Evolutionary conservation across 2,113 vertebrate species (phyloP).

Genomic region (Lycocorax pyrrhopterus): DNA sequence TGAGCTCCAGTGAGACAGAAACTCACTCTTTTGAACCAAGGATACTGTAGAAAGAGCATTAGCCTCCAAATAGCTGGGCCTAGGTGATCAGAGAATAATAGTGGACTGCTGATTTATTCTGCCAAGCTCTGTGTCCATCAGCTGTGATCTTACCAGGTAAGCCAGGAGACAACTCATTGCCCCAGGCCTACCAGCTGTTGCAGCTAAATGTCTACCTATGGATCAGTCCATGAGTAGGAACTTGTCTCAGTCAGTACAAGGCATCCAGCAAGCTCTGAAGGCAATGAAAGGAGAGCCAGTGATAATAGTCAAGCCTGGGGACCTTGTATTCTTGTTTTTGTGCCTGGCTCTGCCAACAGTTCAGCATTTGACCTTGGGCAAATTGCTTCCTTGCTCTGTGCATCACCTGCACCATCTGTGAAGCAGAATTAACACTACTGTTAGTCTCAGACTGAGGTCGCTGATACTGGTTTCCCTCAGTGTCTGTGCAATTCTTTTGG

Average conservation of each 20-base stretch:
- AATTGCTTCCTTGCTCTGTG: not conserved
- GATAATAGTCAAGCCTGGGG: not conserved
- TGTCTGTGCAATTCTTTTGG: slow-evolving; percentile 15
- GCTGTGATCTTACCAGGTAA: not conserved
- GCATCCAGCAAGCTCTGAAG: not conserved
- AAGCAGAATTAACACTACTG: not conserved
- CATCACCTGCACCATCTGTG: not conserved
- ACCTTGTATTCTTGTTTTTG: not conserved
- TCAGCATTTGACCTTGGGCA: slow-evolving; percentile 12
- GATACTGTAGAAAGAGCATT: not conserved
- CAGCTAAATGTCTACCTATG: not conserved
- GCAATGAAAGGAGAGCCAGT: not conserved
- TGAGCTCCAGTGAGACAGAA: not conserved
- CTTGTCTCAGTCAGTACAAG: not conserved
- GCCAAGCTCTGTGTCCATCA: not conserved
- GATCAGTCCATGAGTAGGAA: not conserved
- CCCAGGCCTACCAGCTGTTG: not conserved
- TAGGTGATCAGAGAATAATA: not conserved
- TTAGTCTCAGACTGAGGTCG: not conserved
- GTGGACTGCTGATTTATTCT: not conserved
- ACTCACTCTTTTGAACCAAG: not conserved
- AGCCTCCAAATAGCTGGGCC: not conserved
- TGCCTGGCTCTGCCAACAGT: not conserved
- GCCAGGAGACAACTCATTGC: not conserved
- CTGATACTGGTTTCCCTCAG: not conserved